phyloP scores from a whole-genome alignment of 1,140 invertebrate species.

The Prorops nasuta region DNA sequence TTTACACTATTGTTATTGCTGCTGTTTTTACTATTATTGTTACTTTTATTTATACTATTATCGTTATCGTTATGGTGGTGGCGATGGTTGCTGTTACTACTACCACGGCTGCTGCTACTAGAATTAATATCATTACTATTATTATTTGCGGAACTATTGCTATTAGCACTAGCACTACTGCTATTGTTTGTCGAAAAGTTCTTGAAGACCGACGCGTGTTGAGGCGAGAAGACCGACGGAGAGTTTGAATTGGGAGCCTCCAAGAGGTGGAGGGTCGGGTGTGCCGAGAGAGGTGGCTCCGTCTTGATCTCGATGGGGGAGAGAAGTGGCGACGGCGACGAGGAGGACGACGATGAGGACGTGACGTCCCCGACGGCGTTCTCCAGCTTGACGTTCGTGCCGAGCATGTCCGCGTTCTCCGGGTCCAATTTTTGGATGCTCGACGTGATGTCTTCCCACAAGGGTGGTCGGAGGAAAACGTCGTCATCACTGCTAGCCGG shows the following conservation, averaged over 20 bases:
- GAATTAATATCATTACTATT: slow-evolving; percentile 23
- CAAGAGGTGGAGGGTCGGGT: slow-evolving; percentile 57
- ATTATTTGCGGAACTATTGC: slow-evolving; percentile 26
- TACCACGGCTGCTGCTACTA: slow-evolving; percentile 2
- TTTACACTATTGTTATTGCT: slow-evolving; percentile 22
- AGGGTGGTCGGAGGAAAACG: slow-evolving; percentile 75
- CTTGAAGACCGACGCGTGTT: slow-evolving; percentile 46
- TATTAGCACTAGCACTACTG: slow-evolving; percentile 20
- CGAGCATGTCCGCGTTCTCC: slow-evolving; percentile 84
- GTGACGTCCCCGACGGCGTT: slow-evolving; percentile 68
- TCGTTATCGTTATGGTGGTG: not conserved
- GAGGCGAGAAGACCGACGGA: slow-evolving; percentile 24
- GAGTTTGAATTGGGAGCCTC: slow-evolving; percentile 44
- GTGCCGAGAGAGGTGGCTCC: slow-evolving; percentile 57
- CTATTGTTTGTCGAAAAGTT: slow-evolving; percentile 30
- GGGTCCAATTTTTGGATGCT: slow-evolving; percentile 85
- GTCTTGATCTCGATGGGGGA: slow-evolving; percentile 75
- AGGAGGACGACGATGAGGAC: no score
- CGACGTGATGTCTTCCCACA: slow-evolving; percentile 87
- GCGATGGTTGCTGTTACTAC: slow-evolving; percentile 5
- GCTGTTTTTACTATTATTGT: slow-evolving; percentile 10
- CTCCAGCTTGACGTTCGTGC: slow-evolving; percentile 69
- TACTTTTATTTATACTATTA: slow-evolving; percentile 7
- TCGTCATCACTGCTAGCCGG: slow-evolving; percentile 67
- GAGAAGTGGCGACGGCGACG: no score